These are phyloP conservation scores for Acarapis woodi DNA, from an alignment of 1,140 invertebrate genomes.

Conservation along the genomic window DNA sequence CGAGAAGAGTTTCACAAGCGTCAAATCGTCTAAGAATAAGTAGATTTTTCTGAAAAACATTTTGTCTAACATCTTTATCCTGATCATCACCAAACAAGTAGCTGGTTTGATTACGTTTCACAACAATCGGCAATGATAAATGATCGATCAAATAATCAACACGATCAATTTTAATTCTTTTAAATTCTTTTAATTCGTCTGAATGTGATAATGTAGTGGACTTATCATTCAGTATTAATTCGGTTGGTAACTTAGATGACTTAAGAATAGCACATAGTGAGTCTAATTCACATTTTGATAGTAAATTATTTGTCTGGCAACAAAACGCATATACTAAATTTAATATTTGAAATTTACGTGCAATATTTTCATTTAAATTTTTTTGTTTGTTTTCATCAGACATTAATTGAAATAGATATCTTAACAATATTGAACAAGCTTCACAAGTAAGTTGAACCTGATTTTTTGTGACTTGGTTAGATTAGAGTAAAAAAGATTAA, in stretches of 20 bases:
- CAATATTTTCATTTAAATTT: conserved; percentile 17
- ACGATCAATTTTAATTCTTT: conserved; percentile 17
- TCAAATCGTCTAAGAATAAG: no score
- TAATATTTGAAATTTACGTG: no score
- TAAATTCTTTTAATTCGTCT: conserved; percentile 16
- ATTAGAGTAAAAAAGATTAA: conserved; percentile 4
- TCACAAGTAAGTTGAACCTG: conserved; percentile 25
- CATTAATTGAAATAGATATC: conserved; percentile 24
- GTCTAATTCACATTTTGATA: conserved; percentile 21
- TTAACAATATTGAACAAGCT: conserved; percentile 27
- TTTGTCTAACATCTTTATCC: not conserved
- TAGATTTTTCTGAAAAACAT: not conserved
- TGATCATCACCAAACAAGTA: not conserved
- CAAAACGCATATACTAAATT: no score
- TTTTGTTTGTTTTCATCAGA: conserved; percentile 16
- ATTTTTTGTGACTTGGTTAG: conserved; percentile 26
- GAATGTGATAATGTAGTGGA: conserved; percentile 1
- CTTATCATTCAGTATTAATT: conserved; percentile 6
- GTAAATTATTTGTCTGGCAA: no score
- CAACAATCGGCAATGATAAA: conserved; percentile 20
- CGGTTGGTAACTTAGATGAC: conserved; percentile 29
- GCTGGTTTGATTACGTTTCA: conserved; percentile 14
- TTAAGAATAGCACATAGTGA: conserved; percentile 32
- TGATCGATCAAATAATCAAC: conserved; percentile 20
- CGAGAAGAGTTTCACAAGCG: no score